Conservation (phyloP, 1,140 invertebrate species). For the Heliconius congener region DNA sequence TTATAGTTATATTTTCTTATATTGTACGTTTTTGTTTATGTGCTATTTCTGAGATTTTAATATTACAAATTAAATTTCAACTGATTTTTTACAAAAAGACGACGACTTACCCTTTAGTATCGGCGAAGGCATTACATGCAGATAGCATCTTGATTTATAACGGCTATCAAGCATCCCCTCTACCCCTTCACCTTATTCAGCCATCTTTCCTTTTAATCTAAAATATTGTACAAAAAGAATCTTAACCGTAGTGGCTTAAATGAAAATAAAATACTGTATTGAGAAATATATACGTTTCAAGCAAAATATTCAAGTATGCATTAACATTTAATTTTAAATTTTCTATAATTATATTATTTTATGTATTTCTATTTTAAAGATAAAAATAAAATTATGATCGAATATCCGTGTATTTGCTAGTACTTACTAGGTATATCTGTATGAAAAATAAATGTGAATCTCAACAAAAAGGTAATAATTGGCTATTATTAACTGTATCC, state of each 20-base stretch:
- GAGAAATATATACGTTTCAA: background rate
- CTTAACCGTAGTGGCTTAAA: background rate
- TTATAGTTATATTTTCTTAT: background rate
- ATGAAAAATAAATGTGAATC: no score
- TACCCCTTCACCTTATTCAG: constrained; percentile 29
- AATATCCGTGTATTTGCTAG: no score
- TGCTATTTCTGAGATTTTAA: background rate
- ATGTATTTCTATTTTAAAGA: no score
- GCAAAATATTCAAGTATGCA: background rate
- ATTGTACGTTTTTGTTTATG: background rate
- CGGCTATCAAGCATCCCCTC: constrained; percentile 58
- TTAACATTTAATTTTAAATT: no score
- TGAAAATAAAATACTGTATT: background rate
- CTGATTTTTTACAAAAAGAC: constrained; percentile 35
- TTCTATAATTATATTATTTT: no score
- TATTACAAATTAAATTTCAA: constrained; percentile 25
- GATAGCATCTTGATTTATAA: constrained; percentile 78
- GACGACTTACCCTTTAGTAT: constrained; percentile 62
- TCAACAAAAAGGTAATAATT: no score
- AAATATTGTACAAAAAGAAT: constrained; percentile 22
- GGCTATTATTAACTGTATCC: no score
- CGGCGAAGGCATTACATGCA: constrained; percentile 53
- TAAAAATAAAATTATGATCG: no score
- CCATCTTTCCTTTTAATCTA: constrained; percentile 34
- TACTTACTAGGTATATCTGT: no score